These are phyloP conservation scores for Microcebus tavaratra DNA, from an alignment of 2,113 vertebrate species.

Conservation along the genomic window DNA sequence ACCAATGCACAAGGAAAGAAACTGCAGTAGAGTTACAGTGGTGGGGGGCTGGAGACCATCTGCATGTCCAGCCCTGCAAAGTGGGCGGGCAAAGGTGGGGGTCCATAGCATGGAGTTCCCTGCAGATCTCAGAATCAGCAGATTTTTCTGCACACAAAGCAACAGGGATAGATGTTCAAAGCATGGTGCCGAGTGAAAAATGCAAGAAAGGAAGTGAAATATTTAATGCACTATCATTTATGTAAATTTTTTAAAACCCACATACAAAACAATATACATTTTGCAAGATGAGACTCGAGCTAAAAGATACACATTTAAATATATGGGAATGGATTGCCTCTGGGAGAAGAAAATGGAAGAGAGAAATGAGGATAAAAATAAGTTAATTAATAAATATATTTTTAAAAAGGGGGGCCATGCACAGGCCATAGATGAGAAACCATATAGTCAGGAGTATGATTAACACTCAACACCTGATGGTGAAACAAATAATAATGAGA, in stretches of 20 bases:
- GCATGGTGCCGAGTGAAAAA: neutral
- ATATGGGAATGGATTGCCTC: neutral
- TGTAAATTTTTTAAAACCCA: constrained; percentile 31
- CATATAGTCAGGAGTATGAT: neutral
- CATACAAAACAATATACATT: neutral
- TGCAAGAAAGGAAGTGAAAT: neutral
- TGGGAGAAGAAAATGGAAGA: neutral
- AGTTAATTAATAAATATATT: neutral
- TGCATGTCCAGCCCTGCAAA: neutral
- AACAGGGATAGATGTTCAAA: neutral
- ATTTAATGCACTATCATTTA: neutral
- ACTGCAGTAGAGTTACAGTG: fast-evolving
- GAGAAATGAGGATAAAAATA: neutral
- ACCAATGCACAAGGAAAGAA: neutral
- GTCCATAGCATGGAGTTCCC: neutral
- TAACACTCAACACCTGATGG: neutral
- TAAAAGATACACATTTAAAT: constrained; percentile 30
- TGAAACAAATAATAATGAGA: neutral
- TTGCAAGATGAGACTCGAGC: constrained; percentile 39
- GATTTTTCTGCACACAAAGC: neutral
- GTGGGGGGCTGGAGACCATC: too few species aligned
- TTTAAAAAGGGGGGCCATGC: neutral
- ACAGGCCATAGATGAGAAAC: neutral
- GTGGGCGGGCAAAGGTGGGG: too few species aligned
- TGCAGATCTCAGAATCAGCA: neutral